Evolutionary conservation across 2,797 vertebrate genomes (phyloP), one percentile per base, ranked within the genome.

Genomic region (Danio jaintianensis): DNA sequence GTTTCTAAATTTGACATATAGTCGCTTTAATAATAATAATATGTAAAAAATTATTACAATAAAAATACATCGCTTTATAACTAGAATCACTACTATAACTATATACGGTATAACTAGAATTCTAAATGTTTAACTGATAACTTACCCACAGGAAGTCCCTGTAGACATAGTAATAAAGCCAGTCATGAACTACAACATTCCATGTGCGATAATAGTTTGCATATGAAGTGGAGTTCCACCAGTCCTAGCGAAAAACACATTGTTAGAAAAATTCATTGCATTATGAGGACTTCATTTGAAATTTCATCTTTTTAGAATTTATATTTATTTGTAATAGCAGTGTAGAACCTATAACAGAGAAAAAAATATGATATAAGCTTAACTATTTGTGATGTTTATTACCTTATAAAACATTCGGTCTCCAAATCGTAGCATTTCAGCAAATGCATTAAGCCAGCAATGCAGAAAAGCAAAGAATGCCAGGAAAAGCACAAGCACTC

Each of bases 391-490:
- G 40, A 45, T 43, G 18, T 50, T 1, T 50, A 36, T 36, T 62
- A 97, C 97, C 96, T 97, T 96, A 89, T 99, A 99, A 92, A 99
- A 99, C 97, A 98, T 99, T 86, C 97, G 91, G 86, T 99, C 98
- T 22, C 95, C 96, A 86, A 99, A 99, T 78, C 95, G 92, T 70
- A 99, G 91, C 97, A 98, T 98, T 94, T 99, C 98, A 0, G 97
- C 98, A 90, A 99, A 99, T 0, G 96, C 97, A 4, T 99, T 99
- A 48, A 97, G 95, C 98, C 97, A 99, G 80, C 96, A 99, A 90
- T 99, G 97, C 74, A 99, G 95, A 89, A 99, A 94, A 0, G 96
- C 95, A 87, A 98, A 99, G 88, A 98, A 99, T 4, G 82, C 89
- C 88, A 99, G 88, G 75, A 99, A 95, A 18, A 97, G 89, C 47